Percentiles rank a stretch among this genome's conserved stretches.
These are phyloP conservation scores for Nyctalus aviator DNA, from an alignment of 2,797 vertebrate genomes.

Conservation along the genomic window DNA sequence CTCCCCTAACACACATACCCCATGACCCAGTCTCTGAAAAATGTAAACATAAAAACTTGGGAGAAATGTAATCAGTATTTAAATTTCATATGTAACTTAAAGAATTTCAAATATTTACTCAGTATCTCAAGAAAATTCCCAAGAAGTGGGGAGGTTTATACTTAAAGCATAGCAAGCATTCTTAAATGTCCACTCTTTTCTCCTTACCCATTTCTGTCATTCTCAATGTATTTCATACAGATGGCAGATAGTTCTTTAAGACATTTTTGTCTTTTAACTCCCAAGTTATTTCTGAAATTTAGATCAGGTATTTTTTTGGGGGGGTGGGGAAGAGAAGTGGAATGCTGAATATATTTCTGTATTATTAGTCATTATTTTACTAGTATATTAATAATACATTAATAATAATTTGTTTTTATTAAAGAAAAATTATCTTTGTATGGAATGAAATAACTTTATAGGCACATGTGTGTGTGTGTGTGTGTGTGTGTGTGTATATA, in stretches of 20 bases:
- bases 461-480: no score
- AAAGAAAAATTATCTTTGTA: not conserved
- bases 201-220: conserved; percentile 45
- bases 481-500: no score
- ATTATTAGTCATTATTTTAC: not conserved
- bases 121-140: conserved; percentile 65
- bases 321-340: not conserved
- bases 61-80: conserved; percentile 46
- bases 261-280: not conserved
- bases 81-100: conserved; percentile 3
- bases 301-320: not conserved
- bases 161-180: conserved; percentile 65
- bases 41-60: conserved; percentile 36
- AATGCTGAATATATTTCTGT: not conserved
- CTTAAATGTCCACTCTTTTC: conserved; percentile 45
- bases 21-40: conserved; percentile 1
- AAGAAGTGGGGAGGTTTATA: not conserved
- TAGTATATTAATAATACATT: not conserved
- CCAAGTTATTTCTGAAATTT: conserved; percentile 47
- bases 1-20: not conserved
- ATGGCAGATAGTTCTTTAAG: conserved; percentile 34
- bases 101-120: conserved; percentile 75
- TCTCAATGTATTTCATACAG: conserved; percentile 1
- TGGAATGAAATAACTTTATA: not conserved
- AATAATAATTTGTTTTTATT: not conserved